A percentile compares a stretch with the other conserved stretches of the same genome.
phyloP scores from a whole-genome alignment of 2,888 invertebrate genomes.

The Salticus scenicus region DNA sequence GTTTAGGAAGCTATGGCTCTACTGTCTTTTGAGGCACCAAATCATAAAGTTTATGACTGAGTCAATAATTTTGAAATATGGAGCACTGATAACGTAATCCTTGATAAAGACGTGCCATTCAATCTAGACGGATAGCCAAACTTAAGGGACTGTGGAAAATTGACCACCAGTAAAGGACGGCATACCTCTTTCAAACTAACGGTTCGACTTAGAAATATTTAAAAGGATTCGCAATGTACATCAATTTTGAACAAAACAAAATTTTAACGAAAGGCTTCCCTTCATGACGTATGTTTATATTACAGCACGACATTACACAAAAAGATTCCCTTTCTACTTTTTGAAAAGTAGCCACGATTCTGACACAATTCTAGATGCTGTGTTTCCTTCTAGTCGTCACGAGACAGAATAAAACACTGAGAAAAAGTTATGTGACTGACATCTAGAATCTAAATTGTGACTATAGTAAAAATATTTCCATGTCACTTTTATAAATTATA shows the following conservation, averaged over 20 bases:
- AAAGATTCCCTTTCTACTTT: not conserved
- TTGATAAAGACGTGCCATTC: not conserved
- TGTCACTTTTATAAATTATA: too few relatives aligned
- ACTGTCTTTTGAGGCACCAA: not conserved
- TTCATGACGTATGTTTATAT: not conserved
- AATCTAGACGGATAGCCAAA: not conserved
- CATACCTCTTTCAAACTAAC: not conserved
- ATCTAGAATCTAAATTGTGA: too few relatives aligned
- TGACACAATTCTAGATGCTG: not conserved
- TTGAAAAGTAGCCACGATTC: not conserved
- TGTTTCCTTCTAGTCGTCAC: not conserved
- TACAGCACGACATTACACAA: not conserved
- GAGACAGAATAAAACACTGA: too few relatives aligned
- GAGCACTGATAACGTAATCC: not conserved
- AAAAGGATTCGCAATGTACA: not conserved
- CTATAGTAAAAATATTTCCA: too few relatives aligned
- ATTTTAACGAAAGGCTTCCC: not conserved
- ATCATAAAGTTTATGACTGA: not conserved
- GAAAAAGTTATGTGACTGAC: too few relatives aligned
- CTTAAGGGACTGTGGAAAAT: not conserved
- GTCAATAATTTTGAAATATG: not conserved
- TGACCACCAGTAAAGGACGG: not conserved
- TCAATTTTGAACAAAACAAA: not conserved
- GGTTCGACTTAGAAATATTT: conserved; percentile 7
- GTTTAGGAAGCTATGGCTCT: too few relatives aligned